Evolutionary conservation across 2,113 vertebrate species (phyloP).

Genomic region (Numenius arquata): DNA sequence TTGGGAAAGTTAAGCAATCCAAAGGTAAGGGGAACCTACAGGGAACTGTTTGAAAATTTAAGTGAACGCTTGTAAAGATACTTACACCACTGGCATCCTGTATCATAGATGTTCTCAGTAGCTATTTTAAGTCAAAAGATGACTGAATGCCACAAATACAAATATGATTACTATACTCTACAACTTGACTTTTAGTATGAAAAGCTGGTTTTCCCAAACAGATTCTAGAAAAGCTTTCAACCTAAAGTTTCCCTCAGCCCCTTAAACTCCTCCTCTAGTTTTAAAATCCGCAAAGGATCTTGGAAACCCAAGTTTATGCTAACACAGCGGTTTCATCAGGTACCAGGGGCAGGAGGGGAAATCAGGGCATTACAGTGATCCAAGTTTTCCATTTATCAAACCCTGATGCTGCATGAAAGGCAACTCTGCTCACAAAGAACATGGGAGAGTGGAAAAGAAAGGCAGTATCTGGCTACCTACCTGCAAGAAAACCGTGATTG

Average conservation of each 20-base stretch:
- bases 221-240: not conserved
- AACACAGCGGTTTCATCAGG: not conserved
- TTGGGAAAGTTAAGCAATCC: not conserved
- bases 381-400: not conserved
- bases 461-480: not conserved
- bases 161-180: not conserved
- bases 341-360: not conserved
- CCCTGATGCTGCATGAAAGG: not conserved
- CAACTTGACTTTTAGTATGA: not conserved
- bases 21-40: not conserved
- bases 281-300: not conserved
- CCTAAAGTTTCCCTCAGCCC: not conserved
- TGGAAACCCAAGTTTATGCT: not conserved
- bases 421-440: not conserved
- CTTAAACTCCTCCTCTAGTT: not conserved
- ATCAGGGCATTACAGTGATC: not conserved
- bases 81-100: not conserved
- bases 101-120: not conserved
- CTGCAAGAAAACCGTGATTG: not conserved
- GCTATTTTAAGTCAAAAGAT: not conserved
- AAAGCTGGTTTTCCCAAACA: not conserved
- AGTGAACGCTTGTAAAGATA: not conserved
- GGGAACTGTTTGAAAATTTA: not conserved
- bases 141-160: not conserved
- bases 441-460: not conserved